These are phyloP conservation scores for Pocillopora grandis DNA, from an alignment of 92 coral and sea anemone genomes.

Conservation along the genomic window DNA sequence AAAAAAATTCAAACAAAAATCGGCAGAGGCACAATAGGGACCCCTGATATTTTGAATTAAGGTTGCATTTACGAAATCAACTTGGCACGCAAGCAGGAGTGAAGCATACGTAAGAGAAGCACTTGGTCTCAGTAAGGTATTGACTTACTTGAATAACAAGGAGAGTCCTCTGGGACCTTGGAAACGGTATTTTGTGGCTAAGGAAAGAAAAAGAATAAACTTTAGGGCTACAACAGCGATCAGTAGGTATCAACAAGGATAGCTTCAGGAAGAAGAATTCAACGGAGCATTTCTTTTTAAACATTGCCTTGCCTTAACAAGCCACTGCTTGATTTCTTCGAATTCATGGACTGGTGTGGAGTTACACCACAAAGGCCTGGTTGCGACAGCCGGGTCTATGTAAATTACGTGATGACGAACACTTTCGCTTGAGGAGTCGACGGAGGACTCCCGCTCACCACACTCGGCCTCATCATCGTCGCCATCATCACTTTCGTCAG, in stretches of 20 bases:
- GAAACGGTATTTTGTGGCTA: conserved; percentile 8
- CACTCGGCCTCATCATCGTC: conserved; percentile 17
- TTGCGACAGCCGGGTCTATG: conserved; percentile 45
- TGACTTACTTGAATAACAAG: conserved; percentile 13
- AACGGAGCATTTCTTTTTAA: neutral
- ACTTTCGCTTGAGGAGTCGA: neutral
- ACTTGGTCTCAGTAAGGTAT: neutral
- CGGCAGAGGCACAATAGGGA: neutral
- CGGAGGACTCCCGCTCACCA: conserved; percentile 4
- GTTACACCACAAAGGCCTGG: conserved; percentile 74
- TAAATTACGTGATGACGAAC: conserved; percentile 66
- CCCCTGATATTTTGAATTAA: neutral
- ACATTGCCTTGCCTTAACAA: conserved; percentile 5
- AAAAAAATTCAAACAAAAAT: neutral
- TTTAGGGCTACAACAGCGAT: neutral
- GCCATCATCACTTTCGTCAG: conserved; percentile 56
- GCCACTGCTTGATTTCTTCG: conserved; percentile 52
- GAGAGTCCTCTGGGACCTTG: conserved; percentile 23
- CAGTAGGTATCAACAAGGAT: neutral
- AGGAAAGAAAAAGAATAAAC: neutral
- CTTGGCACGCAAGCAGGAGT: neutral
- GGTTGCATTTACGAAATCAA: neutral
- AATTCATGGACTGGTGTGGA: conserved; percentile 57
- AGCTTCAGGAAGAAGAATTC: neutral
- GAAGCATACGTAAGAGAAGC: neutral